Base-by-base conservation (phyloP, 2,113 vertebrate species). In the Rutilus rutilus region DNA sequence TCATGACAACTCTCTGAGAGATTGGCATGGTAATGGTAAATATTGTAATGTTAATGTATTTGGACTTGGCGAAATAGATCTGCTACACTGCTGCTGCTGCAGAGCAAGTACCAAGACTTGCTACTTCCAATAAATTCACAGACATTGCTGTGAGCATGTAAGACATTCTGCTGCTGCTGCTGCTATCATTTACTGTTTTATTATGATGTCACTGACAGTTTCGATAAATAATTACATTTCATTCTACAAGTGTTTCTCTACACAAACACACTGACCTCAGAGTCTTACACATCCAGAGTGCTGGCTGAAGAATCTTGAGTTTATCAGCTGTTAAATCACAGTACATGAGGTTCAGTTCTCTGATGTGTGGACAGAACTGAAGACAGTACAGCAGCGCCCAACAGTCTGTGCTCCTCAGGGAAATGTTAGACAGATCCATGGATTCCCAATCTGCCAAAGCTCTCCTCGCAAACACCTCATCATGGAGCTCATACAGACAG, bases 281-380 rank as follows among this genome's bases (percentile, higher is more conserved):
- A 14, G n/a, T 64, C 19, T 62, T 5, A 83, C 69, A 65, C 25
- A 47, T 54, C 14, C 45, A 45, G 25, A 86, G 57, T 2, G 27
- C 85, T 50, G 85, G 85, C 78, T 82, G 85, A 71, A 82, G 79
- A 42, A 82, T 82, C 30, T 39, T 64, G 54, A 86, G 69, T n/a
- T 82, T 65, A 3, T 82, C 79, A 19, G 59, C 25, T 75, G 67
- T 86, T 33, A 86, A 60, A 79, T 60, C 54, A 79, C 77, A 79
- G 54, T 60, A 4, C 21, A 23, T 60, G 52, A 86, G 79, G 39
- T 86, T 30, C 57, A 86, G 21, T 12, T 59, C 12, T 77, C 23
- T 83, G 71, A 83, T 77, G 65, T 65, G 15, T 50, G 25, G n/a
- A 77, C 69, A 86, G 69, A 57, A 76, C 42, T 65, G 71, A 52